phyloP scores from a whole-genome alignment of 2,113 vertebrate genomes.

The Serilophus lunatus region DNA sequence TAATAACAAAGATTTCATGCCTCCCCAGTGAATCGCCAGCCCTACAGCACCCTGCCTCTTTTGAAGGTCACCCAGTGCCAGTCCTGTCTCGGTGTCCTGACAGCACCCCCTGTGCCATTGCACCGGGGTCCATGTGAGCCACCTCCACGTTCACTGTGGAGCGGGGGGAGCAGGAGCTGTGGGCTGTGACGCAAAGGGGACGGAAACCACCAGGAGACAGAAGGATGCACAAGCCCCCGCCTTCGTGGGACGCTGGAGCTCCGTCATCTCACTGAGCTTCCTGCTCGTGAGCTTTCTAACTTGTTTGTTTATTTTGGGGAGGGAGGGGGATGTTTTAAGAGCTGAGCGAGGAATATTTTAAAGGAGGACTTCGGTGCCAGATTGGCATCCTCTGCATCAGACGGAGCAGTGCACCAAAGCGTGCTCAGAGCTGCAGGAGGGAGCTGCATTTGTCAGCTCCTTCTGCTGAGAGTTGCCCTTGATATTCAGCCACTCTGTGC shows the following conservation, averaged over 20 bases:
- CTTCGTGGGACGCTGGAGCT: neutral
- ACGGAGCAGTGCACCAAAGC: neutral
- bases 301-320: conserved; percentile 37
- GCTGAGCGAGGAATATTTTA: neutral
- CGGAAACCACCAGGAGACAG: neutral
- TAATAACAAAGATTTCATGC: neutral
- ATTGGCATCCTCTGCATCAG: conserved; percentile 7
- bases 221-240: neutral
- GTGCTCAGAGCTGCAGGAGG: neutral
- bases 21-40: neutral
- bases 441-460: neutral
- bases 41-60: neutral
- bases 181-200: neutral
- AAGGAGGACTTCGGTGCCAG: neutral
- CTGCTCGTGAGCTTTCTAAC: neutral
- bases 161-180: neutral
- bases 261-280: neutral
- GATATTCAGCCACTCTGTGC: neutral
- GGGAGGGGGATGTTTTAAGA: neutral
- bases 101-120: neutral
- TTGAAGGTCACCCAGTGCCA: neutral
- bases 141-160: fast-evolving
- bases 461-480: neutral
- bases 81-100: fast-evolving
- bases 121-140: neutral